Evolutionary conservation across 2,888 invertebrate genomes (phyloP).

Genomic region (Merodon equestris): DNA sequence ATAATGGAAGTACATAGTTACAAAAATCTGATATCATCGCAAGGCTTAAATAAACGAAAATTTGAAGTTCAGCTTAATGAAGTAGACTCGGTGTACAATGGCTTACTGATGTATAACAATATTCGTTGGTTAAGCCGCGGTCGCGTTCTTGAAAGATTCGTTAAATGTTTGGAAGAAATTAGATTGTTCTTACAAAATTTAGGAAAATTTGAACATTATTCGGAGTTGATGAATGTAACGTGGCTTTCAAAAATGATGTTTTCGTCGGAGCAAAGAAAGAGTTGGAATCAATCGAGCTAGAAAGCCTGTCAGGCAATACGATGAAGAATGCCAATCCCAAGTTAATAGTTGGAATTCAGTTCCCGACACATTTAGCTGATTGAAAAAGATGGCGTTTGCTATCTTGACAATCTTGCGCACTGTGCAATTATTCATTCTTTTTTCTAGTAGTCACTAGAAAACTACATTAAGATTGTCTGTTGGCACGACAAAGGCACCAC

Average conservation of each 20-base stretch:
- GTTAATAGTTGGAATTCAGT: conserved; percentile 5
- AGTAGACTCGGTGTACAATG: conserved; percentile 18
- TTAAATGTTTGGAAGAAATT: conserved; percentile 12
- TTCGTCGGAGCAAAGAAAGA: conserved; percentile 19
- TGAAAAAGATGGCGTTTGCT: conserved; percentile 4
- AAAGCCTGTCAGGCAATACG: conserved; percentile 18
- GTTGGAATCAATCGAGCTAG: conserved; percentile 11
- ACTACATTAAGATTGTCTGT: conserved; percentile 5
- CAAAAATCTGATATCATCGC: conserved; percentile 13
- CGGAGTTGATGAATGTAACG: conserved; percentile 1
- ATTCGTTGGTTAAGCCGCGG: conserved; percentile 16
- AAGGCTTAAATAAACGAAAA: conserved; percentile 17
- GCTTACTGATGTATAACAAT: conserved; percentile 15
- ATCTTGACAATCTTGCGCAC: conserved; percentile 5
- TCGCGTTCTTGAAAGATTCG: conserved; percentile 9
- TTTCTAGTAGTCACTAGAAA: conserved; percentile 9
- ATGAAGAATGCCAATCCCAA: conserved; percentile 9
- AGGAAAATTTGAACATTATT: conserved; percentile 17
- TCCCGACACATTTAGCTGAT: conserved; percentile 28
- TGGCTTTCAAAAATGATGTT: not conserved
- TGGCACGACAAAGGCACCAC: not conserved
- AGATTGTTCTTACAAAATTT: conserved; percentile 15
- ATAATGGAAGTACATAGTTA: conserved; percentile 8
- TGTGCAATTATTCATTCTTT: conserved; percentile 4
- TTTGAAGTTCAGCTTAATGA: conserved; percentile 21